Conservation (phyloP, 92 coral and sea anemone genomes). For the Bergia puertoricense region DNA sequence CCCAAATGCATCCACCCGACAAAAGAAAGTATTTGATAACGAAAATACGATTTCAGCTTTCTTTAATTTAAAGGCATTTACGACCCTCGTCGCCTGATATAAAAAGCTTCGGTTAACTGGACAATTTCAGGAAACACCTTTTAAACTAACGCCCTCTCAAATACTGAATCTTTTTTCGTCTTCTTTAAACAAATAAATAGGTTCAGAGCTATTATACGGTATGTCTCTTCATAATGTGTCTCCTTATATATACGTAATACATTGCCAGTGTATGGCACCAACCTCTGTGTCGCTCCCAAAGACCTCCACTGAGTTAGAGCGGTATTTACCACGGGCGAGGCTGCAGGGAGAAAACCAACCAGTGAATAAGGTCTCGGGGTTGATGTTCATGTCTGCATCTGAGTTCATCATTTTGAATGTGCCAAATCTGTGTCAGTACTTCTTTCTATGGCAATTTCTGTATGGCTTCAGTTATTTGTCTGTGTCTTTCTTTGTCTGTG, state of each 20-base stretch:
- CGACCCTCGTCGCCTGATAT: too few species aligned
- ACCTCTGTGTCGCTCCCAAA: constrained; percentile 11
- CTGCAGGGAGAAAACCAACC: not conserved
- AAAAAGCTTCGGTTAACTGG: too few species aligned
- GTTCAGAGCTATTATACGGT: too few species aligned
- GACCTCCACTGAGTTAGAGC: constrained; percentile 10
- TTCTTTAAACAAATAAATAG: too few species aligned
- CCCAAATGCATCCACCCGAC: too few species aligned
- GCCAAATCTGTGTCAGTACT: not conserved
- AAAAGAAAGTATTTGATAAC: too few species aligned
- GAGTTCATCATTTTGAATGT: not conserved
- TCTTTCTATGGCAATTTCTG: not conserved
- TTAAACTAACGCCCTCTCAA: too few species aligned
- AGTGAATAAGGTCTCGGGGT: not conserved
- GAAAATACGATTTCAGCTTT: too few species aligned
- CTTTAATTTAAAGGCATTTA: too few species aligned
- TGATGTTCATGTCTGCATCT: not conserved
- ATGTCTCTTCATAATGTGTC: not conserved
- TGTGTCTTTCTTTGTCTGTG: not conserved
- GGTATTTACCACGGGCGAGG: constrained; percentile 26
- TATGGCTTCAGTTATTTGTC: not conserved
- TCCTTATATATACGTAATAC: not conserved
- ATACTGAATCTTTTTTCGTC: too few species aligned
- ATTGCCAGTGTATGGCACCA: not conserved
- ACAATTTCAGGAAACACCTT: too few species aligned